phyloP scores from a whole-genome alignment of 2,113 vertebrate species.

The Petroica traversi region DNA sequence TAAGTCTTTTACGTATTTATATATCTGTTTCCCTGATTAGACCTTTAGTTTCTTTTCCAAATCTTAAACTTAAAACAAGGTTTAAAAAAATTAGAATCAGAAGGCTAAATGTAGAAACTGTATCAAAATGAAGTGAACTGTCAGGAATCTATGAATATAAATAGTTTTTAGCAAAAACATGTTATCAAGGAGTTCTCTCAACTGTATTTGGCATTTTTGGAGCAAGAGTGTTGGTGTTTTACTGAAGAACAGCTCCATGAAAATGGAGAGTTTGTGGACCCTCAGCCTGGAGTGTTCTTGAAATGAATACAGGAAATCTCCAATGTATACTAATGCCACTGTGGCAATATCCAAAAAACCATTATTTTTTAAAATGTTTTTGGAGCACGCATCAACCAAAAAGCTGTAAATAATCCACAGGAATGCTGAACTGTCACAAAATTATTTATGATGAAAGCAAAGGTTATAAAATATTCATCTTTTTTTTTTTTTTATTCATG shows the following conservation, averaged over 20 bases:
- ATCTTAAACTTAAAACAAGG: slow-evolving; percentile 21
- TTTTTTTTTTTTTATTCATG: slow-evolving; percentile 39
- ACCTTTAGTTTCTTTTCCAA: slow-evolving; percentile 22
- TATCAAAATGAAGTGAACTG: slow-evolving; percentile 72
- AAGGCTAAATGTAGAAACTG: slow-evolving; percentile 51
- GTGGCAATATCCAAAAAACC: neutral
- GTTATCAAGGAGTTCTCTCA: slow-evolving; percentile 73
- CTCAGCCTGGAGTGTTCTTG: slow-evolving; percentile 50
- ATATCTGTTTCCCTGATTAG: slow-evolving; percentile 23
- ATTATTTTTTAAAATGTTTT: slow-evolving; percentile 5
- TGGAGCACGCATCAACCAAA: slow-evolving; percentile 58
- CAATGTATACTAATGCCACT: slow-evolving; percentile 3
- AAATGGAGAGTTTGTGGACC: slow-evolving; percentile 47
- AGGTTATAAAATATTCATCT: slow-evolving; percentile 76
- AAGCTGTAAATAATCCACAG: slow-evolving; percentile 72
- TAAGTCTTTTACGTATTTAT: slow-evolving; percentile 11
- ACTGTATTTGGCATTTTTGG: slow-evolving; percentile 77
- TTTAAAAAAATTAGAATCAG: neutral
- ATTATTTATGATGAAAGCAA: slow-evolving; percentile 73
- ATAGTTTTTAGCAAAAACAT: slow-evolving; percentile 74
- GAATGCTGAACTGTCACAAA: slow-evolving; percentile 69
- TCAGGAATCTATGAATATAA: slow-evolving; percentile 77
- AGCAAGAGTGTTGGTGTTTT: slow-evolving; percentile 72
- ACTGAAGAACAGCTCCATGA: slow-evolving; percentile 38
- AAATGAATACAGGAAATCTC: slow-evolving; percentile 16